Conservation (phyloP, 2,888 invertebrate genomes). For the Chrysomela aeneicollis region DNA sequence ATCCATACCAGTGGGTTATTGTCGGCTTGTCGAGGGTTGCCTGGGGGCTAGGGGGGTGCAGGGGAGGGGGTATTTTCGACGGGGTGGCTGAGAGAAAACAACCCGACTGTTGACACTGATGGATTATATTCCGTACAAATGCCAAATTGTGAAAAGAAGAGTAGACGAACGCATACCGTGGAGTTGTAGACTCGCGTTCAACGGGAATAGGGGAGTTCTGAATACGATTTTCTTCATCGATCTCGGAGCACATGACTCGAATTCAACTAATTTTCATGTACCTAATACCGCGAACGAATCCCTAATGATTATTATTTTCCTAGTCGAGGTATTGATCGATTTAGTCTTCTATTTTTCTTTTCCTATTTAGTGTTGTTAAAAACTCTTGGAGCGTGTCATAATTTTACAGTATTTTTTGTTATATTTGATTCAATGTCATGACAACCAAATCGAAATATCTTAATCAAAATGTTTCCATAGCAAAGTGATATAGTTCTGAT, state of each 20-base stretch:
- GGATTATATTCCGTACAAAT: slow-evolving; percentile 65
- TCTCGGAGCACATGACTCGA: background rate
- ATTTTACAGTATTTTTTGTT: no score
- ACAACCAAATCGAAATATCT: no score
- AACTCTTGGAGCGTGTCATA: no score
- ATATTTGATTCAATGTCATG: no score
- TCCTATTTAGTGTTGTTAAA: no score
- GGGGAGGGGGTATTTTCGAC: slow-evolving; percentile 46
- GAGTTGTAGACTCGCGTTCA: slow-evolving; percentile 56
- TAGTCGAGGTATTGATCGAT: no score
- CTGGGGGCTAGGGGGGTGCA: slow-evolving; percentile 45
- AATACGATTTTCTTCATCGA: slow-evolving; percentile 44
- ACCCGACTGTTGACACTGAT: slow-evolving; percentile 64
- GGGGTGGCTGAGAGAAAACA: slow-evolving; percentile 61
- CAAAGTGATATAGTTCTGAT: no score
- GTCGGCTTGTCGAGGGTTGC: slow-evolving; percentile 54
- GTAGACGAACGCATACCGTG: slow-evolving; percentile 59
- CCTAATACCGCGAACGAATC: no score
- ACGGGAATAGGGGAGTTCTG: slow-evolving; percentile 47
- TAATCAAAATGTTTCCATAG: no score
- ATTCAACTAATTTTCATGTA: background rate
- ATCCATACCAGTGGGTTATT: slow-evolving; percentile 62
- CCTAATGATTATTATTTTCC: no score
- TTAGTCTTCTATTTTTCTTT: no score
- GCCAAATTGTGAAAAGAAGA: slow-evolving; percentile 65